Conservation (phyloP, 2,797 vertebrate species). For the Argya squamiceps region DNA sequence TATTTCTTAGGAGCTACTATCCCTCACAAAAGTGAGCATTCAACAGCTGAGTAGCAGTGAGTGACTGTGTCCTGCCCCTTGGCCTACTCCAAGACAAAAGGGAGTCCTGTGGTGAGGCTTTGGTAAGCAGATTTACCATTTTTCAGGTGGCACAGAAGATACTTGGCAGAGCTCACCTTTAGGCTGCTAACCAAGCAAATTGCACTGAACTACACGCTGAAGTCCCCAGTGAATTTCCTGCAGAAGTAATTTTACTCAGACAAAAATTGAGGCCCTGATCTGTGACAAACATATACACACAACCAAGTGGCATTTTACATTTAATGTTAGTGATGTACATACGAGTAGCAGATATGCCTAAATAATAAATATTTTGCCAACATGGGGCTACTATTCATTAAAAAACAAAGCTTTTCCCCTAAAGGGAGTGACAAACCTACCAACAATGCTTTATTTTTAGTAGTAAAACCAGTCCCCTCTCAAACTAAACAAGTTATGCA, state of each 20-base stretch:
- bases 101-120: background rate
- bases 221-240: background rate
- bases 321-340: background rate
- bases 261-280: background rate
- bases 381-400: background rate
- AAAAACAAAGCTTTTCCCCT: background rate
- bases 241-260: background rate
- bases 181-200: background rate
- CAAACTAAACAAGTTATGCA: background rate
- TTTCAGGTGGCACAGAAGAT: background rate
- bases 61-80: background rate
- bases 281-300: background rate
- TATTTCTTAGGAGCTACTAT: background rate
- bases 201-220: background rate
- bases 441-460: background rate
- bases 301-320: background rate
- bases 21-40: background rate
- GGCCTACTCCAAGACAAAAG: background rate
- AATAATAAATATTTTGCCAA: background rate
- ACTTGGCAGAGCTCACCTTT: background rate
- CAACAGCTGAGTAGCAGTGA: background rate
- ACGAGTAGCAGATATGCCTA: rapidly evolving
- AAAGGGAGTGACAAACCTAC: background rate
- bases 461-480: background rate
- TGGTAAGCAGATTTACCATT: background rate